A percentile compares a stretch with the other conserved stretches of the same genome.
Evolutionary conservation across 2,888 invertebrate genomes (phyloP).

Genomic region (Drosophila fulvimacula): DNA sequence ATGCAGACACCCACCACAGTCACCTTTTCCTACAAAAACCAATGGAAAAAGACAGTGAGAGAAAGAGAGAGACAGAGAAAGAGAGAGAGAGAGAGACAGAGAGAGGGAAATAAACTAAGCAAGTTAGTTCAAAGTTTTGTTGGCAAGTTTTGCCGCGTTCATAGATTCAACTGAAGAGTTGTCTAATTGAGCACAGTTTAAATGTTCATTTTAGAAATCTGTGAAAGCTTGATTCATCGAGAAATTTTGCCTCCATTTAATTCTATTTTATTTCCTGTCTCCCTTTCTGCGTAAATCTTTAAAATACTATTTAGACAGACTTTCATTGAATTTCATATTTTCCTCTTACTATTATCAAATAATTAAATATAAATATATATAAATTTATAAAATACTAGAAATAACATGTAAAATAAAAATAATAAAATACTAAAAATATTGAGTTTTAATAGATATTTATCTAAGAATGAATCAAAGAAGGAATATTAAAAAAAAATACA

Average conservation of each 20-base stretch:
- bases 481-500: too few relatives aligned
- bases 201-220: constrained; percentile 27
- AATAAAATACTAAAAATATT: too few relatives aligned
- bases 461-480: too few relatives aligned
- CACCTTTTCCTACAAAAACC: constrained; percentile 6
- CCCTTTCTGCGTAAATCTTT: not conserved
- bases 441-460: too few relatives aligned
- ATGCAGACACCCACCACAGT: constrained; percentile 17
- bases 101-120: constrained; percentile 21
- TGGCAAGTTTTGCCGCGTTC: constrained; percentile 32
- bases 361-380: not conserved
- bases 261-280: not conserved
- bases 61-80: not conserved
- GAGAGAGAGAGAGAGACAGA: not conserved
- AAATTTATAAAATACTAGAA: too few relatives aligned
- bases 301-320: not conserved
- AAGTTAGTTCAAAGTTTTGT: constrained; percentile 44
- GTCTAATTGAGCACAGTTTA: constrained; percentile 36
- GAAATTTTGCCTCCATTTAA: not conserved
- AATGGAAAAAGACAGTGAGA: not conserved
- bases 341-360: not conserved
- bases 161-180: constrained; percentile 36
- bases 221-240: constrained; percentile 2
- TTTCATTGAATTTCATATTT: not conserved
- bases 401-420: not conserved